phyloP scores from a whole-genome alignment of 2,888 invertebrate species.

The Hetaerina titia region DNA sequence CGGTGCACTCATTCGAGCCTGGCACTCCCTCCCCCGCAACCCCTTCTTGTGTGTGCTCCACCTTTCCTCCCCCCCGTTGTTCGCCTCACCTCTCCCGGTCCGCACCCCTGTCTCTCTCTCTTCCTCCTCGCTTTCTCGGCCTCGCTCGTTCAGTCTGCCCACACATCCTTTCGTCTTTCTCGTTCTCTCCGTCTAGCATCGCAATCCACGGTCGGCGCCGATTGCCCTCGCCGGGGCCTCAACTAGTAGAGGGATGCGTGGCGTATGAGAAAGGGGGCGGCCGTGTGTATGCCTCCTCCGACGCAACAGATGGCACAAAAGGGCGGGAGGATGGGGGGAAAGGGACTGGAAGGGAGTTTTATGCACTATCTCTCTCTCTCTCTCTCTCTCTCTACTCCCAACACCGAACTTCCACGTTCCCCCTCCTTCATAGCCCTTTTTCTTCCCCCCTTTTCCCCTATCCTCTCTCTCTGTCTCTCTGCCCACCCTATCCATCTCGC shows the following conservation, averaged over 20 bases:
- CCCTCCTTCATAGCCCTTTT: too few relatives aligned
- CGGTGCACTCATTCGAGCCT: too few relatives aligned
- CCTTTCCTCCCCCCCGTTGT: too few relatives aligned
- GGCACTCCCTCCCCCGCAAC: too few relatives aligned
- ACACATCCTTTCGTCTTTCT: not conserved
- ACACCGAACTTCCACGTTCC: not conserved
- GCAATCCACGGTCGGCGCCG: not conserved
- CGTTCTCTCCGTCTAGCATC: not conserved
- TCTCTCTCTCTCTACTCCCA: not conserved
- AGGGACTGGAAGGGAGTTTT: not conserved
- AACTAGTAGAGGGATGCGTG: constrained; percentile 13
- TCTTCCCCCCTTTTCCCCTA: not conserved
- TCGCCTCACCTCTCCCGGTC: too few relatives aligned
- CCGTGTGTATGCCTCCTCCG: not conserved
- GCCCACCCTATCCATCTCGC: not conserved
- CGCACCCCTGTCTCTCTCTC: too few relatives aligned
- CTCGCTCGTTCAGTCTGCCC: too few relatives aligned
- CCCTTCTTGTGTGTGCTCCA: too few relatives aligned
- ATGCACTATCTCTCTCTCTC: not conserved
- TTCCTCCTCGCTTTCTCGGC: too few relatives aligned
- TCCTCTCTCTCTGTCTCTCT: not conserved
- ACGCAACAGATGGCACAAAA: constrained; percentile 60
- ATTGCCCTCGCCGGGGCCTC: not conserved
- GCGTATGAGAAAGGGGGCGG: not conserved
- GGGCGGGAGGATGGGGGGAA: not conserved